Evolutionary conservation across 2,797 vertebrate genomes (phyloP), one percentile per base, ranked within the genome.

Genomic region (Ispidina lecontei): DNA sequence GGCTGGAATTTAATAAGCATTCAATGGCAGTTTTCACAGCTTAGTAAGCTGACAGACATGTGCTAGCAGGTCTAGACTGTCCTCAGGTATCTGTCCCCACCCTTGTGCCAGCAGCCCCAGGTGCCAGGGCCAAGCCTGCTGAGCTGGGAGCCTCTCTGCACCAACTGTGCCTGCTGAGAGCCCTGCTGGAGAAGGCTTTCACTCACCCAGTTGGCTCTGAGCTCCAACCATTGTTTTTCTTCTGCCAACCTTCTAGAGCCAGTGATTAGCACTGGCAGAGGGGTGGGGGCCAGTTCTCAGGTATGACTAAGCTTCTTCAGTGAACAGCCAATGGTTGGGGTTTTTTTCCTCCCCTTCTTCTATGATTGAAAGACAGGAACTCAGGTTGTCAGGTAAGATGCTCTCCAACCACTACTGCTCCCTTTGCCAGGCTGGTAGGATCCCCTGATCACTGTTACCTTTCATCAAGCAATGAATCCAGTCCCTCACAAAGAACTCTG

Each of bases 21-120:
- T 90, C 82, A 69, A 79, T 22, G 52, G 75, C 75, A 80, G 60
- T 82, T 91, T 90, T 87, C 81, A 90, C 88, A 95, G 90, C 72
- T 95, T 87, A 91, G 43, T 86, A 49, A 0, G 3, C 58, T 54
- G 39, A 84, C 74, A 91, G 87, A 91, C 51, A 15, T 5, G 35
- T 87, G 37, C 78, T 84, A 91, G 68, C 77, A 89, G 79, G 71
- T 31, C 78, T 5, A 76, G 68, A 23, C 41, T 47, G 43, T 62
- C 47, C 31, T 29, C 55, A 52, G 37, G 35, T 91, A 87, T 7
- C 59, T 56, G 65, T 23, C 43, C 49, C 21, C 41, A 44, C 6
- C 22, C 6, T 7, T 14, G 17, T 8, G 26, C 52, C 55, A 58
- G 59, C 70, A 88, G 39, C 31, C 18, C 5, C 56, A 59, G 39